Conservation (phyloP, 1,140 invertebrate genomes). For the Metopolophium dirhodum region DNA sequence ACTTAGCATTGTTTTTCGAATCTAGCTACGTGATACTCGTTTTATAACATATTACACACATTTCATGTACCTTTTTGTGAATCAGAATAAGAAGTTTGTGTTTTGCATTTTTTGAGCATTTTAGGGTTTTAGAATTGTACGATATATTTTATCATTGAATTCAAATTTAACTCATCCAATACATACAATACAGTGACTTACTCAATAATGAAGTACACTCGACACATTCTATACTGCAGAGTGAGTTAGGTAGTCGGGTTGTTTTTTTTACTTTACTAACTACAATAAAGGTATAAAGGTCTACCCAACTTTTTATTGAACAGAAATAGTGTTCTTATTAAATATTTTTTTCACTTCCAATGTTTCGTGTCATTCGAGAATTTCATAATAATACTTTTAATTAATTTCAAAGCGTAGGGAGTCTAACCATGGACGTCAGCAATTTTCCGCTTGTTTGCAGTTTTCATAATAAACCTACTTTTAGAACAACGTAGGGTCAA, state of each 20-base stretch:
- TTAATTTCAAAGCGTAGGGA: slow-evolving; percentile 12
- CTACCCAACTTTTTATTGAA: slow-evolving; percentile 3
- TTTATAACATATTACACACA: too few species aligned
- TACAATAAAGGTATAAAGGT: background rate
- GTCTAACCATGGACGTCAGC: background rate
- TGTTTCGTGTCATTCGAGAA: slow-evolving; percentile 29
- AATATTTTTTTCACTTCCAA: slow-evolving; percentile 25
- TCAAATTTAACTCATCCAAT: background rate
- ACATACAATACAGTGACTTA: background rate
- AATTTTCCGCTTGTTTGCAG: slow-evolving; percentile 27
- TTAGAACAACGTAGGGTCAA: slow-evolving; percentile 23
- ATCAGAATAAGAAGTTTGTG: too few species aligned
- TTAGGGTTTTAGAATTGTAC: background rate
- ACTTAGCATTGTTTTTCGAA: too few species aligned
- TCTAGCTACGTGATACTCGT: too few species aligned
- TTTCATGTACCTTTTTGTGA: too few species aligned
- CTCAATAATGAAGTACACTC: background rate
- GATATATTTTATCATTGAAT: background rate
- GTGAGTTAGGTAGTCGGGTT: background rate
- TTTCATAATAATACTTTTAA: slow-evolving; percentile 47
- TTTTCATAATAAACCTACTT: slow-evolving; percentile 52
- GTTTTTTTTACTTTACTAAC: background rate
- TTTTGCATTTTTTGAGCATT: too few species aligned
- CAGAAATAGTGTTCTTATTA: background rate
- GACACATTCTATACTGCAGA: background rate